Base-by-base conservation (phyloP, 1,140 invertebrate genomes). In the Formica exsecta region DNA sequence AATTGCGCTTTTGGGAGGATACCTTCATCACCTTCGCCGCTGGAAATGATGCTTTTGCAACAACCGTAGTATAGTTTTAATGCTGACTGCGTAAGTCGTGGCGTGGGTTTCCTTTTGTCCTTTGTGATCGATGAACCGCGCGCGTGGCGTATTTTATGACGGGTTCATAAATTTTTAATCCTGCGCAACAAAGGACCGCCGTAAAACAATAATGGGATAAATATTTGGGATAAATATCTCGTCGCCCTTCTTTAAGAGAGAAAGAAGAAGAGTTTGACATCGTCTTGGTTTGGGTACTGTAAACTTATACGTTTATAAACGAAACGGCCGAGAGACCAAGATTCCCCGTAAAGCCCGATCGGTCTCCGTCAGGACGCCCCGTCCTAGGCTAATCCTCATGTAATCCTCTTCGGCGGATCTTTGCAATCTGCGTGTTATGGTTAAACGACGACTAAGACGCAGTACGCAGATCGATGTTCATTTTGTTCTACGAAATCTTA, bases 201-300 rank as follows among this genome's bases (percentile, higher is more conserved):
- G 74, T 93, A 91, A 93, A 93, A 91, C 91, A 93, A 93, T 93
- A 93, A 91, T 80, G 80, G 77, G 87, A 74, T 86, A 93, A 93
- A 93, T 93, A 93, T 93, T 93, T 91, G 85, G 16, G 16, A 5
- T 51, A 51, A 19, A 51, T 48, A 51, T 51, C 13, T 61, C 41
- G 19, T 81, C 25, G 77, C 6, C 22, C 62, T 64, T 62, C 71
- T 75, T 25, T 16, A 22, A 22, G 5, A 32, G 3, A 66, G 48
- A 38, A 8, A 59, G 16, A 25, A 0, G 9, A 9, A 0, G 36
- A 11, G 9, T 8, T 38, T 22, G n/a, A 5, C 75, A 16, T 75
- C 22, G 13, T 38, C 11, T 16, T 36, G 2, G 2, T 6, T 32
- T 38, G 22, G 29, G 36, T 7, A 16, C 41, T n/a, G 1, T 62